A percentile compares a stretch with the other conserved stretches of the same genome.
These are phyloP conservation scores for Hoplias malabaricus DNA, from an alignment of 2,113 vertebrate genomes.

Conservation along the genomic window DNA sequence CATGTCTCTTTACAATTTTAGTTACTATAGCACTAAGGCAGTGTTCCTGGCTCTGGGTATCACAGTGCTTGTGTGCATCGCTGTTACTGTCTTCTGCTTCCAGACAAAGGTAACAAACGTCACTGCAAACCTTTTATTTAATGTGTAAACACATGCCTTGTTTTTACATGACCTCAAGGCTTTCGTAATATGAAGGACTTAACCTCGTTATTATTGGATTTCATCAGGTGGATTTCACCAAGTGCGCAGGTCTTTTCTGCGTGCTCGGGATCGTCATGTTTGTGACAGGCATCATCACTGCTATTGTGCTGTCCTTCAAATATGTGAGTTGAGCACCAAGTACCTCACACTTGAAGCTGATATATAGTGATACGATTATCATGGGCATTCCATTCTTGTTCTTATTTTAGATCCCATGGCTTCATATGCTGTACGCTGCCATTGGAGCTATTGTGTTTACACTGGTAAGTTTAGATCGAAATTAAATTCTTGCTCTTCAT, in stretches of 20 bases:
- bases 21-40: constrained; percentile 78
- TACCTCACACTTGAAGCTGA: background rate
- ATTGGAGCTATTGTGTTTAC: constrained; percentile 89
- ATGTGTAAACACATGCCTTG: too few relatives aligned
- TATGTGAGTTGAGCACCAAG: constrained; percentile 79
- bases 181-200: background rate
- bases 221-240: constrained; percentile 92
- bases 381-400: background rate
- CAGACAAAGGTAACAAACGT: constrained; percentile 96
- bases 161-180: background rate
- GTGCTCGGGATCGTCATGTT: constrained; percentile 89
- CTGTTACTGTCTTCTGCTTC: constrained; percentile 95
- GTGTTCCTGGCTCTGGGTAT: constrained; percentile 89
- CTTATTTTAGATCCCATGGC: constrained; percentile 81
- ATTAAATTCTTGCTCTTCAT: too few relatives aligned
- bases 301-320: constrained; percentile 89
- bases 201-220: background rate
- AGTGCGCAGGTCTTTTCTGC: constrained; percentile 88
- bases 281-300: constrained; percentile 85
- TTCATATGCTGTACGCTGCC: constrained; percentile 94
- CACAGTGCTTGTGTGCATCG: constrained; percentile 87
- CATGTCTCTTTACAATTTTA: constrained; percentile 55
- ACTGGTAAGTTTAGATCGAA: constrained; percentile 86
- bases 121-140: background rate
- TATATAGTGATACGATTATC: background rate